These are phyloP conservation scores for Balaeniceps rex DNA, from an alignment of 2,113 vertebrate genomes.

Conservation along the genomic window DNA sequence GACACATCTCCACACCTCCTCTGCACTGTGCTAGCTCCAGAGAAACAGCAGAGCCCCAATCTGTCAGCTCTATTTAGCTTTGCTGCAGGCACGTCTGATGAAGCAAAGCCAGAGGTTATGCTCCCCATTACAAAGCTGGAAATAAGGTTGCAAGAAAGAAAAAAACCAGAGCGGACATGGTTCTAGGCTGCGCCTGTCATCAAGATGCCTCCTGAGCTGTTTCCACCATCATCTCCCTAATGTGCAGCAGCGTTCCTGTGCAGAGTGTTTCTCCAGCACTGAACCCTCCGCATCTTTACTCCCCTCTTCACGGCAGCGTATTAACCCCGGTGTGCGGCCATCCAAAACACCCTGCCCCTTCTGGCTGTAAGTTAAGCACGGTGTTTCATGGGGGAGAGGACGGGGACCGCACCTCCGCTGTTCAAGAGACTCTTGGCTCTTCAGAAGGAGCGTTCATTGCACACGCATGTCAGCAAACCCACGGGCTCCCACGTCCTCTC, in stretches of 20 bases:
- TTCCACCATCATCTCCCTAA: not conserved
- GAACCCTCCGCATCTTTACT: not conserved
- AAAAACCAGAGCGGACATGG: not conserved
- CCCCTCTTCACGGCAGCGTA: not conserved
- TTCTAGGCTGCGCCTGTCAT: not conserved
- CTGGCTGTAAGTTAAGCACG: fast-evolving
- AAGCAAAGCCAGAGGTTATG: not conserved
- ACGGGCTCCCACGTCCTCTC: not conserved
- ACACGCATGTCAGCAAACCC: not conserved
- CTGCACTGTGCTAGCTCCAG: fast-evolving
- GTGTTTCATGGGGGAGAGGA: not conserved
- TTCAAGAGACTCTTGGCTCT: not conserved
- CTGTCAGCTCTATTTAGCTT: not conserved
- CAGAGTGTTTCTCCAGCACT: not conserved
- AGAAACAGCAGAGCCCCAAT: not conserved
- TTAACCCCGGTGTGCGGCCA: not conserved
- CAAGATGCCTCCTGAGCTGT: not conserved
- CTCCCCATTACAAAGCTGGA: not conserved
- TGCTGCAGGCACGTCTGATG: not conserved
- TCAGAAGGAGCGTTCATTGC: not conserved
- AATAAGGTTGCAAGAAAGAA: not conserved
- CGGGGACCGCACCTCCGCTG: not conserved
- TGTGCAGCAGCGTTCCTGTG: fast-evolving
- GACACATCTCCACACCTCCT: not conserved
- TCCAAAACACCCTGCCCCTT: not conserved